Conservation (phyloP, 2,888 invertebrate species). For the Chrysolina haemoptera region DNA sequence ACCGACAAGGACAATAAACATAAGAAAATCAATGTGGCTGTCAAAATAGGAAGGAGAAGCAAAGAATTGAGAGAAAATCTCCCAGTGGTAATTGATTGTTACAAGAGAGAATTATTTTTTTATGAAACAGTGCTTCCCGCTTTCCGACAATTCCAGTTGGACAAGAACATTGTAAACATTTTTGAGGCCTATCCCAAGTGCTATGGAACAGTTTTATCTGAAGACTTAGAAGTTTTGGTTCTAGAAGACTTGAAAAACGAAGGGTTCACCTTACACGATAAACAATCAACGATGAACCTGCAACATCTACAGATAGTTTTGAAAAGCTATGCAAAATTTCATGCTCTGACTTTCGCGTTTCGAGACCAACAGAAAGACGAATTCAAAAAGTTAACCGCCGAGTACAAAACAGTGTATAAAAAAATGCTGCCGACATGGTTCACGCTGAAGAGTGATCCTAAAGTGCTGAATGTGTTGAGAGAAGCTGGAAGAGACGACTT, state of each 20-base stretch:
- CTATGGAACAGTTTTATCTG: no score
- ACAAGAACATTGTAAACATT: slow-evolving; percentile 10
- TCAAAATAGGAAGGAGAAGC: slow-evolving; percentile 26
- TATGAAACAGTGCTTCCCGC: slow-evolving; percentile 31
- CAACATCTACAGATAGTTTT: no score
- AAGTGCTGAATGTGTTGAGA: no score
- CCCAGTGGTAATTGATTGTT: not conserved
- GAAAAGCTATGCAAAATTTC: no score
- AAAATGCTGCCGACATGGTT: no score
- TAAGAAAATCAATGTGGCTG: slow-evolving; percentile 9
- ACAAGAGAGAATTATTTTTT: slow-evolving; percentile 36
- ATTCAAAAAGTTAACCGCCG: not conserved
- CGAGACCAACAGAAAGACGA: no score
- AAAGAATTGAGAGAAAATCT: slow-evolving; percentile 16
- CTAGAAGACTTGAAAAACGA: slow-evolving; percentile 37
- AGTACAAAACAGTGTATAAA: not conserved
- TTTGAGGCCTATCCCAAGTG: slow-evolving; percentile 12
- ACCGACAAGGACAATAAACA: slow-evolving; percentile 8
- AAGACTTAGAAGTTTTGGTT: slow-evolving; percentile 35
- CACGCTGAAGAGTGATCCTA: no score
- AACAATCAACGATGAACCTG: no score
- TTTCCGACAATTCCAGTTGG: slow-evolving; percentile 39
- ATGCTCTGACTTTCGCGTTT: no score
- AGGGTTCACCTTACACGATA: slow-evolving; percentile 27
- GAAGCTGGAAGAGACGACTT: no score